Conservation (phyloP, 2,113 vertebrate species). For the Pterocles orientalis region DNA sequence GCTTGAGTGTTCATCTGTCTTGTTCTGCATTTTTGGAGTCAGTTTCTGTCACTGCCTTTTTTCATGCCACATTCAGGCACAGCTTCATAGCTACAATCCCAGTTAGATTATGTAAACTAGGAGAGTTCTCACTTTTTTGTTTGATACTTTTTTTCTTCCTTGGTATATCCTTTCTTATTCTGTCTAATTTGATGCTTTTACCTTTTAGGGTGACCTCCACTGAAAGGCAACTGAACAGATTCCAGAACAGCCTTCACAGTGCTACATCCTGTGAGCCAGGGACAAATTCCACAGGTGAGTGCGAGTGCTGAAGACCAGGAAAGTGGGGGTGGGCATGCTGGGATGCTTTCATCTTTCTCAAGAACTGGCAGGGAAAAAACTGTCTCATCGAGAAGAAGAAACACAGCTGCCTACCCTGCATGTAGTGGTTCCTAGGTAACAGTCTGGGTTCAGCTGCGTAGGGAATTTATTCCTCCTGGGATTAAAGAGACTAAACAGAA, state of each 20-base stretch:
- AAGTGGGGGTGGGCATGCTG: background rate
- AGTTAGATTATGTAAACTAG: background rate
- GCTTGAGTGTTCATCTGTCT: background rate
- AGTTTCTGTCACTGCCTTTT: background rate
- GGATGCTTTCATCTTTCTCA: slow-evolving; percentile 16
- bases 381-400: slow-evolving; percentile 14
- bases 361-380: background rate
- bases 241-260: slow-evolving; percentile 65
- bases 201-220: slow-evolving; percentile 59
- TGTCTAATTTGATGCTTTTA: slow-evolving; percentile 56
- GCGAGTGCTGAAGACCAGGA: background rate
- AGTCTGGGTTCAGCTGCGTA: slow-evolving; percentile 35
- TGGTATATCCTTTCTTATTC: background rate
- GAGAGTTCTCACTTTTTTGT: background rate
- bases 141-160: background rate
- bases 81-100: background rate
- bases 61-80: background rate
- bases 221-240: slow-evolving; percentile 69
- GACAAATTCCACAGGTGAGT: slow-evolving; percentile 73
- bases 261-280: slow-evolving; percentile 54
- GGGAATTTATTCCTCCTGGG: slow-evolving; percentile 15
- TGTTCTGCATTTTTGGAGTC: background rate
- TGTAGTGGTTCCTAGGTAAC: slow-evolving; percentile 41
- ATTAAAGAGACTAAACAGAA: slow-evolving; percentile 30
- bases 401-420: slow-evolving; percentile 33